phyloP scores from a whole-genome alignment of 2,797 vertebrate species.

The Sebastiscus tertius region DNA sequence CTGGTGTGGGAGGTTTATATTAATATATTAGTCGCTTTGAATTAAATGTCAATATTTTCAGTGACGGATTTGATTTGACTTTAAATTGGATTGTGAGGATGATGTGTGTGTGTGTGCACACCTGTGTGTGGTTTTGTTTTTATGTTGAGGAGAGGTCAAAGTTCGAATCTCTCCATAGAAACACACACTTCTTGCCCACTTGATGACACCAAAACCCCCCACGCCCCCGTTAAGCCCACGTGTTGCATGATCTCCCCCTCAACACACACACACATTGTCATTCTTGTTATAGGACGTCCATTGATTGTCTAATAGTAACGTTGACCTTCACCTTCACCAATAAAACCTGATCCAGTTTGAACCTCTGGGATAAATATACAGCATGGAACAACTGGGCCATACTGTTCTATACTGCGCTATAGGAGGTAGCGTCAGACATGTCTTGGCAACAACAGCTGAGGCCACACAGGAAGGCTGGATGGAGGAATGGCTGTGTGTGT shows the following conservation, averaged over 20 bases:
- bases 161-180: neutral
- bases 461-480: slow-evolving; percentile 29
- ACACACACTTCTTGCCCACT: no score
- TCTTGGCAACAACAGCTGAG: slow-evolving; percentile 17
- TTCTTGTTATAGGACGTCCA: neutral
- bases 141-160: neutral
- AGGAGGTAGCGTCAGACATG: neutral
- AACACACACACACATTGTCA: neutral
- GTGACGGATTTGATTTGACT: slow-evolving; percentile 54
- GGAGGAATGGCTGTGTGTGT: neutral
- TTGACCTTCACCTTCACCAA: neutral
- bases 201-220: neutral
- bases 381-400: neutral
- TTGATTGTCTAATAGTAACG: slow-evolving; percentile 5
- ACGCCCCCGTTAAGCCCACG: neutral
- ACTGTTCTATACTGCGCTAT: neutral
- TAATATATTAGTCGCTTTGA: slow-evolving; percentile 46
- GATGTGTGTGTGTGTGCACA: no score
- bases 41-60: slow-evolving; percentile 70
- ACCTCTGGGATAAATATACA: slow-evolving; percentile 6
- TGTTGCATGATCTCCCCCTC: neutral
- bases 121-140: neutral
- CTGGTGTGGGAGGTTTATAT: slow-evolving; percentile 54
- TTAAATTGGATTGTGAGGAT: slow-evolving; percentile 2
- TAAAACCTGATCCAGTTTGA: slow-evolving; percentile 45